These are phyloP conservation scores for Huso huso DNA, from an alignment of 2,797 vertebrate genomes.

Conservation along the genomic window DNA sequence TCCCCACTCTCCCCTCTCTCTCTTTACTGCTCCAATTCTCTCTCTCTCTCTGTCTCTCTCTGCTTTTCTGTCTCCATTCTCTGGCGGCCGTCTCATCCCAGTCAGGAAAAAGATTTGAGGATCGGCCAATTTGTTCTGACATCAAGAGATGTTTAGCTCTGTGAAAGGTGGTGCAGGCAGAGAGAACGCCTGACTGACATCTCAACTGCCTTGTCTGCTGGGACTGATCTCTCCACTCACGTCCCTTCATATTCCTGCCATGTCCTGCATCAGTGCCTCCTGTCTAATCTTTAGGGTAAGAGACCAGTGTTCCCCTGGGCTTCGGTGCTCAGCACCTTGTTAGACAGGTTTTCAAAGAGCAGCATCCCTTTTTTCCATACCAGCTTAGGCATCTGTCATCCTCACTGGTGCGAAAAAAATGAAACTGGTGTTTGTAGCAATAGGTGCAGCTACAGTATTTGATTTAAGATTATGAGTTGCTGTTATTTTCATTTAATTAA, in stretches of 20 bases:
- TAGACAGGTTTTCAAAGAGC: conserved; percentile 51
- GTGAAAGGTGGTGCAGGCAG: conserved; percentile 58
- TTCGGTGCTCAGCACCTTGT: conserved; percentile 69
- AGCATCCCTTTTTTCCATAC: conserved; percentile 7
- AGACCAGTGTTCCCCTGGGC: conserved; percentile 63
- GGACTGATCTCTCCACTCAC: conserved; percentile 45
- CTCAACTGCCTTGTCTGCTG: conserved; percentile 49
- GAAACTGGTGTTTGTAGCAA: too few relatives aligned
- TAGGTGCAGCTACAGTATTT: too few relatives aligned
- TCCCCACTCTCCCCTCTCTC: conserved; percentile 2
- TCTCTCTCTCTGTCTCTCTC: conserved; percentile 27
- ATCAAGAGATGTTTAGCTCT: conserved; percentile 76
- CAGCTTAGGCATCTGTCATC: too few relatives aligned
- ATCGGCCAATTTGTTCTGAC: conserved; percentile 79
- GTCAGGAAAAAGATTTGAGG: conserved; percentile 67
- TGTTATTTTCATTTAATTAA: too few relatives aligned
- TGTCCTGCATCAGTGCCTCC: conserved; percentile 53
- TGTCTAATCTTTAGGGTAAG: conserved; percentile 72
- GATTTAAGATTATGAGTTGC: too few relatives aligned
- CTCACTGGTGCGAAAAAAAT: too few relatives aligned
- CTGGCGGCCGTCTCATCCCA: conserved; percentile 33
- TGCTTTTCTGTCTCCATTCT: conserved; percentile 31
- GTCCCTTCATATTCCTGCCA: conserved; percentile 37
- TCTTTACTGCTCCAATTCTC: conserved; percentile 21
- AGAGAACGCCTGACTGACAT: conserved; percentile 56